Evolutionary conservation across 2,888 invertebrate species (phyloP).

Genomic region (Malthinus seriepunctatus): DNA sequence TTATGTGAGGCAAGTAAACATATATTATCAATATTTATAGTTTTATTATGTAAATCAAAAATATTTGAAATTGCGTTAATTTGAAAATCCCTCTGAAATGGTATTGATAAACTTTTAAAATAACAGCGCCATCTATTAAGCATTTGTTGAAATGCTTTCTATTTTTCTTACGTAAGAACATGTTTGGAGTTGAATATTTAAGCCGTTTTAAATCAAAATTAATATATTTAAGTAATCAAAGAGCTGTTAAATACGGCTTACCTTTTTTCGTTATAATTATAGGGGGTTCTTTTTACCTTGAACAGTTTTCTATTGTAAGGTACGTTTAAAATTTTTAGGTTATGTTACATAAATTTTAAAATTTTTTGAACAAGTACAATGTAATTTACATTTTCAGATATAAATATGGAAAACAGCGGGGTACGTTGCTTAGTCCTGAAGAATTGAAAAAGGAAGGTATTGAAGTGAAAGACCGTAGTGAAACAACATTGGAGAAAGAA

Average conservation of each 20-base stretch:
- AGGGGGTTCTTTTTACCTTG: conserved; percentile 77
- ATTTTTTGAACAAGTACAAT: background rate
- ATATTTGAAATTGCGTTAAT: no score
- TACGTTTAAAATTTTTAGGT: conserved; percentile 45
- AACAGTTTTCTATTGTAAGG: conserved; percentile 75
- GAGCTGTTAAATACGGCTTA: conserved; percentile 64
- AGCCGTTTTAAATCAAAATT: background rate
- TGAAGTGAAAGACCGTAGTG: conserved; percentile 64
- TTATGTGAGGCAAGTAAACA: no score
- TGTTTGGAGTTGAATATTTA: background rate
- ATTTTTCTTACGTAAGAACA: no score
- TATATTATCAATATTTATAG: no score
- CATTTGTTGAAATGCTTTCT: no score
- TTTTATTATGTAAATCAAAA: no score
- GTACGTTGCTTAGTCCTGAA: conserved; percentile 62
- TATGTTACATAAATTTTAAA: background rate
- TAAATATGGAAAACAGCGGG: conserved; percentile 58
- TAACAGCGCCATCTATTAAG: no score
- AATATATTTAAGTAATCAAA: background rate
- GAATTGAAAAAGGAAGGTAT: conserved; percentile 71
- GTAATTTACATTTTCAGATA: conserved; percentile 47
- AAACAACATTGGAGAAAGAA: conserved; percentile 73
- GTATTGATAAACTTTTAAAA: no score
- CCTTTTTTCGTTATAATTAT: conserved; percentile 75
- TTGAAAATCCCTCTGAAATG: no score